These are phyloP conservation scores for Steatornis caripensis DNA, from an alignment of 2,113 vertebrate species.

Conservation along the genomic window DNA sequence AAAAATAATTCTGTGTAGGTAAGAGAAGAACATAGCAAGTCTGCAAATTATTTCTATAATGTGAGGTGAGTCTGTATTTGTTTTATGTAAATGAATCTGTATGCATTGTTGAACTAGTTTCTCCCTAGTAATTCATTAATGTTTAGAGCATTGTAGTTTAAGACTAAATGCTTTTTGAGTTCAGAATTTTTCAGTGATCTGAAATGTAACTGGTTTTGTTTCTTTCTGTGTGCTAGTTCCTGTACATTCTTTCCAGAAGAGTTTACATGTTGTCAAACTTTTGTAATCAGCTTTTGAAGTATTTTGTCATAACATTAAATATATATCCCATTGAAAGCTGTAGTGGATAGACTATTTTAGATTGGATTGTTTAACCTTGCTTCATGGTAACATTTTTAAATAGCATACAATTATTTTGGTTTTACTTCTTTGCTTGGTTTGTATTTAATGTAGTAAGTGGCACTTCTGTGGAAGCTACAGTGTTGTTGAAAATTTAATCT, in stretches of 20 bases:
- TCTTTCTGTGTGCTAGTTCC: neutral
- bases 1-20: neutral
- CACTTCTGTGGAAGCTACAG: neutral
- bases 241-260: neutral
- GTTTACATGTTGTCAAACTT: neutral
- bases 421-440: neutral
- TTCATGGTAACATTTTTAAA: neutral
- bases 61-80: neutral
- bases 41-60: neutral
- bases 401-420: neutral
- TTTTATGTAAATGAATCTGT: neutral
- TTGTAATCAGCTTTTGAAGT: neutral
- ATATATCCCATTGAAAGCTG: neutral
- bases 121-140: neutral
- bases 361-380: neutral
- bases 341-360: neutral
- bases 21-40: neutral
- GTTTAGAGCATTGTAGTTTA: neutral
- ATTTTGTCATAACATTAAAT: neutral
- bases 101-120: neutral
- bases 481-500: neutral
- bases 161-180: neutral
- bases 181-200: neutral
- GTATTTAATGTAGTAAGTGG: neutral
- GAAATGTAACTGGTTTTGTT: neutral